Percentiles rank a stretch among this genome's conserved stretches.
Conservation (phyloP, 2,113 vertebrate species). For the Lepisosteus osseus region DNA sequence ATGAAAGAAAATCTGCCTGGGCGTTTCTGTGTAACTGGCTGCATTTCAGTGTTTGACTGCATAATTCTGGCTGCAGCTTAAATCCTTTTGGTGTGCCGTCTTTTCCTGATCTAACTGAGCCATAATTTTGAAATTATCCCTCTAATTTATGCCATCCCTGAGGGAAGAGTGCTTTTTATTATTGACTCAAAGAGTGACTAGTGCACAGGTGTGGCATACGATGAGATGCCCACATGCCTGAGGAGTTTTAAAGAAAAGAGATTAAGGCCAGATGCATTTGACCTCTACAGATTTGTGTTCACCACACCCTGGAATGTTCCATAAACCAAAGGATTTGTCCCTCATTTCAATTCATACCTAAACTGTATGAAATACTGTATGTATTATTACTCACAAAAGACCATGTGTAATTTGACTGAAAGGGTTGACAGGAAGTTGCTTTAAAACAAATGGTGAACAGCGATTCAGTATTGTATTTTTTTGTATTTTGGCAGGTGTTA, state of each 20-base stretch:
- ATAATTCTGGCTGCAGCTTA: not conserved
- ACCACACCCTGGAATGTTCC: no score
- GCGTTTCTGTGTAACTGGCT: not conserved
- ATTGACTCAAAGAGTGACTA: not conserved
- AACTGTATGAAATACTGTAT: no score
- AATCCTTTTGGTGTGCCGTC: not conserved
- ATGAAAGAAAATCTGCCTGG: constrained; percentile 7
- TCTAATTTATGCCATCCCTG: not conserved
- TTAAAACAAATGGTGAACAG: no score
- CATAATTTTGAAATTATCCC: not conserved
- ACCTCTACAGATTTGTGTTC: not conserved
- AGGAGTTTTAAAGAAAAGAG: not conserved
- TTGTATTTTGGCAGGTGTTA: no score
- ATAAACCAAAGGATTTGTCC: no score
- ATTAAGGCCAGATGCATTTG: not conserved
- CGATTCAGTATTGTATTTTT: no score
- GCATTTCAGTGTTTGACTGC: not conserved
- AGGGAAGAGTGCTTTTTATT: constrained; percentile 9
- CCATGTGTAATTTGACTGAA: no score
- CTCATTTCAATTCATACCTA: no score
- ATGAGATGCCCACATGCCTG: not conserved
- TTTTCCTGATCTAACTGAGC: constrained; percentile 5
- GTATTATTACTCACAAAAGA: no score
- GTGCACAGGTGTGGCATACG: not conserved
- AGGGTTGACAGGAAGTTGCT: no score